phyloP scores from a whole-genome alignment of 1,140 invertebrate species.

The Drosophila kohkoa region DNA sequence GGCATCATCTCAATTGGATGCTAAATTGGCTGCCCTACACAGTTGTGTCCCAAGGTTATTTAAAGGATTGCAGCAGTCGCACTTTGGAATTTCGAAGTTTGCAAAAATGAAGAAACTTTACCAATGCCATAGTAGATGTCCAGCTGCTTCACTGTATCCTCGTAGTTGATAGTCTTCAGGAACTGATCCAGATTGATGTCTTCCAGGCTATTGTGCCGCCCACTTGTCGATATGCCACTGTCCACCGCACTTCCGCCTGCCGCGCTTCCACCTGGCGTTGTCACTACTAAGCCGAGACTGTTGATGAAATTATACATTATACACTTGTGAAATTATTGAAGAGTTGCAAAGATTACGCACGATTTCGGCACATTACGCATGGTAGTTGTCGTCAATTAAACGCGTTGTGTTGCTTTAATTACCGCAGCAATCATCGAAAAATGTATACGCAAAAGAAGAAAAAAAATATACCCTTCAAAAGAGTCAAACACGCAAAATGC shows the following conservation, averaged over 20 bases:
- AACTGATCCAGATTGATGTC: constrained; percentile 91
- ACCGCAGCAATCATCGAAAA: constrained; percentile 40
- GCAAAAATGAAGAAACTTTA: constrained; percentile 84
- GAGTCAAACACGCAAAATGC: constrained; percentile 66
- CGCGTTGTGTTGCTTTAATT: constrained; percentile 40
- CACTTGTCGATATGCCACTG: constrained; percentile 57
- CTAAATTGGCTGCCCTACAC: constrained; percentile 66
- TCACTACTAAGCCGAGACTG: constrained; percentile 74
- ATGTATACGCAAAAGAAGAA: constrained; percentile 64
- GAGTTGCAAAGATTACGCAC: constrained; percentile 41
- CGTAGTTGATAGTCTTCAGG: constrained; percentile 94
- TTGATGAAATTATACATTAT: not conserved
- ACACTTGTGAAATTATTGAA: not conserved
- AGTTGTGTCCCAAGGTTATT: constrained; percentile 68
- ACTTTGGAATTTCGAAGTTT: constrained; percentile 1
- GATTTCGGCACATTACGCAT: constrained; percentile 82
- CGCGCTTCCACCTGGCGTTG: constrained; percentile 74
- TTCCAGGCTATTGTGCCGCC: constrained; percentile 88
- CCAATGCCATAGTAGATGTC: constrained; percentile 97
- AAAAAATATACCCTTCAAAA: constrained; percentile 63
- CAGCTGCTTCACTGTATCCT: constrained; percentile 94
- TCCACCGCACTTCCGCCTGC: constrained; percentile 44
- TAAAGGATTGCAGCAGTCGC: constrained; percentile 41
- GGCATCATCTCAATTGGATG: constrained; percentile 56
- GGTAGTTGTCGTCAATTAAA: constrained; percentile 45